Conservation (phyloP, 2,888 invertebrate species). For the Patella ulyssiponensis region DNA sequence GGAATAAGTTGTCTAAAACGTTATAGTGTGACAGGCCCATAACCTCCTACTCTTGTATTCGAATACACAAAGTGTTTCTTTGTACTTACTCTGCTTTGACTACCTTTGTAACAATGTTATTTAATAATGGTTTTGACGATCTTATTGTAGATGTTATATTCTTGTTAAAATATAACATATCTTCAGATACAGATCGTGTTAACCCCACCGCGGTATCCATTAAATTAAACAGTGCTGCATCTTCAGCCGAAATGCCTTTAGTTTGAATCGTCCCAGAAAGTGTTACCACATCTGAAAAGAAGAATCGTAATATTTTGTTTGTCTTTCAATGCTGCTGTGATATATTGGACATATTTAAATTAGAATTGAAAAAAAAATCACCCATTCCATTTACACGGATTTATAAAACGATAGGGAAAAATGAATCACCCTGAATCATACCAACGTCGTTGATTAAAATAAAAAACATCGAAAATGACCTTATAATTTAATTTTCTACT, state of each 20-base stretch:
- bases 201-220: conserved; percentile 35
- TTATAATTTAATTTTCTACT: no score
- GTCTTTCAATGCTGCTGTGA: no score
- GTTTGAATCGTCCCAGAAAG: conserved; percentile 49
- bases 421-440: no score
- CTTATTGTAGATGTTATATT: conserved; percentile 28
- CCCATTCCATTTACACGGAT: no score
- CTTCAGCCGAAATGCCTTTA: conserved; percentile 22
- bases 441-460: no score
- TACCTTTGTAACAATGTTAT: conserved; percentile 41
- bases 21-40: no score
- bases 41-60: no score
- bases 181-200: conserved; percentile 25
- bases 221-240: conserved; percentile 47
- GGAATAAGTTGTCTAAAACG: no score
- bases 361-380: no score
- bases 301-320: background rate
- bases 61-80: background rate
- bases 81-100: conserved; percentile 42
- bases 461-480: no score
- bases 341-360: no score
- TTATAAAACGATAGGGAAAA: no score
- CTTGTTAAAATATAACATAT: conserved; percentile 33
- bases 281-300: conserved; percentile 51
- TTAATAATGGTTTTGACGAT: conserved; percentile 21